Evolutionary conservation across 2,113 vertebrate genomes (phyloP).

Genomic region (Macrotis lagotis): DNA sequence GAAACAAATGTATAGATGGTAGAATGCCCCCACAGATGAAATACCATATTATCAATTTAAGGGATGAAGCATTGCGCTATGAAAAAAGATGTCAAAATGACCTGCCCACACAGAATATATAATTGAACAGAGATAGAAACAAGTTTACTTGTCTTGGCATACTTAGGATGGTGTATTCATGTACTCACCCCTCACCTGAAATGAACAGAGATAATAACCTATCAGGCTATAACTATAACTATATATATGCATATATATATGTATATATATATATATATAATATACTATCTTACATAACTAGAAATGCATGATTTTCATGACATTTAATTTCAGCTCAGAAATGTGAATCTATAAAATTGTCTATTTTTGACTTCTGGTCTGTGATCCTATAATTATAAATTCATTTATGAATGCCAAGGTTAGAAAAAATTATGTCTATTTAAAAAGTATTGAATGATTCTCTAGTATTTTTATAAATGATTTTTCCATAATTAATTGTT

Average conservation of each 20-base stretch:
- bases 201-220: not conserved
- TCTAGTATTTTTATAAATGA: constrained; percentile 39
- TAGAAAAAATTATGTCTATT: constrained; percentile 1
- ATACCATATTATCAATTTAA: not conserved
- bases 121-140: not conserved
- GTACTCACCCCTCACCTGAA: not conserved
- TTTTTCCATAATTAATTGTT: constrained; percentile 8
- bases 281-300: too few species aligned
- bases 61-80: not conserved
- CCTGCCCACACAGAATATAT: not conserved
- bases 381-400: not conserved
- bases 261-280: too few species aligned
- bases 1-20: not conserved
- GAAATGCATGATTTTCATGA: not conserved
- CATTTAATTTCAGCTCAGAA: not conserved
- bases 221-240: too few species aligned
- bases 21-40: not conserved
- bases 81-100: not conserved
- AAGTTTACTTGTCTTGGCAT: not conserved
- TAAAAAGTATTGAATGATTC: constrained; percentile 33
- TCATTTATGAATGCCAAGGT: constrained; percentile 29
- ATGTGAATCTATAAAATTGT: not conserved
- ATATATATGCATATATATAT: too few species aligned
- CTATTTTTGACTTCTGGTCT: not conserved
- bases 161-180: not conserved